These are phyloP conservation scores for Neodiprion pinetum DNA, from an alignment of 1,140 invertebrate species.

Conservation along the genomic window DNA sequence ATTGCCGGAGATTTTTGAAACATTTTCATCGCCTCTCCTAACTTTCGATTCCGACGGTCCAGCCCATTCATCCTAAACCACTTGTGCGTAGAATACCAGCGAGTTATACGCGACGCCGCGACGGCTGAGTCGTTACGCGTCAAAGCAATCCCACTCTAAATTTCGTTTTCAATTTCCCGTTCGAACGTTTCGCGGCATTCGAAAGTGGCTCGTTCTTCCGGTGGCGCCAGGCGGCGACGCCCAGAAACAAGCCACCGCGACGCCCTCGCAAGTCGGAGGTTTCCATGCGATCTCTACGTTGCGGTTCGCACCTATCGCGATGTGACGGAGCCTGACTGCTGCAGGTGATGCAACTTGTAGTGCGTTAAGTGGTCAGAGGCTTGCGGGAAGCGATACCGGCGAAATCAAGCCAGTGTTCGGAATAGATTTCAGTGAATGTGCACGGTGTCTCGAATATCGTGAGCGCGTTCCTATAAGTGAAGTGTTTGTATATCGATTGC, in stretches of 20 bases:
- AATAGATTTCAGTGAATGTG: neutral
- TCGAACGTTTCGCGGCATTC: neutral
- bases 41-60: too few relatives aligned
- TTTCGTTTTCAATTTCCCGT: neutral
- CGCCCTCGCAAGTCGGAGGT: conserved; percentile 6
- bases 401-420: neutral
- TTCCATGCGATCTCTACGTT: neutral
- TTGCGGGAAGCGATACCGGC: neutral
- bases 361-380: neutral
- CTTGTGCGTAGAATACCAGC: neutral
- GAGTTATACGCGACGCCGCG: neutral
- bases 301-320: conserved; percentile 4
- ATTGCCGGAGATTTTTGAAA: too few relatives aligned
- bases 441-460: neutral
- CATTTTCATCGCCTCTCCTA: too few relatives aligned
- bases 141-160: neutral
- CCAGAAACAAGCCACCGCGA: conserved; percentile 5
- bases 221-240: conserved; percentile 10
- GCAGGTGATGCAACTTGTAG: conserved; percentile 12
- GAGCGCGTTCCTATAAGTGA: neutral
- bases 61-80: too few relatives aligned
- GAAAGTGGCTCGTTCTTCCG: neutral
- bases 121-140: neutral
- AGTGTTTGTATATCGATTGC: conserved; percentile 14
- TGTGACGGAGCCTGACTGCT: conserved; percentile 1